Percentiles rank a stretch among this genome's conserved stretches.
These are phyloP conservation scores for Porites australiensis DNA, from an alignment of 64 coral and sea anemone genomes.

Conservation along the genomic window DNA sequence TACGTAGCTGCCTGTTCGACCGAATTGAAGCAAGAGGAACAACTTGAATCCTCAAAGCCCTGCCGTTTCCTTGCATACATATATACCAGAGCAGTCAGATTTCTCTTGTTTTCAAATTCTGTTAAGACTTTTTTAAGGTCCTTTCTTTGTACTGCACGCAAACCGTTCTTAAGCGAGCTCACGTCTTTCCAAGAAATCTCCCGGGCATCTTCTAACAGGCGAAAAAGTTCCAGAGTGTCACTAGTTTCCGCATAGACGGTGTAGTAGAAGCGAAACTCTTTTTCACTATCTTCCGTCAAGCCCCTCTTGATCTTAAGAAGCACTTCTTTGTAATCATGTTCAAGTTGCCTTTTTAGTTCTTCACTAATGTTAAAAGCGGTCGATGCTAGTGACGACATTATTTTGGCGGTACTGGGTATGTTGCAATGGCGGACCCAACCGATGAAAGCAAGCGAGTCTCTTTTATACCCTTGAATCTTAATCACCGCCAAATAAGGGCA, in stretches of 20 bases:
- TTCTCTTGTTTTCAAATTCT: background rate
- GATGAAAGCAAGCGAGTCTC: no score
- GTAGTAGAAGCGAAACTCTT: background rate
- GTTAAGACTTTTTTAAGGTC: background rate
- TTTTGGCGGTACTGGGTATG: background rate
- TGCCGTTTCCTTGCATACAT: background rate
- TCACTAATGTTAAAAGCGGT: background rate
- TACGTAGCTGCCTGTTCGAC: background rate
- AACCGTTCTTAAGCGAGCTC: background rate
- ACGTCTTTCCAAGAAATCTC: slow-evolving; percentile 26
- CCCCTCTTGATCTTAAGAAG: background rate
- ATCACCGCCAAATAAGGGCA: no score
- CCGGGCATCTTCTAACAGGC: background rate
- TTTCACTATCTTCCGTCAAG: background rate
- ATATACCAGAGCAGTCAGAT: background rate
- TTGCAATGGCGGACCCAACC: no score
- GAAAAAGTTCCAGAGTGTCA: background rate
- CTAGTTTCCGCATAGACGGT: background rate
- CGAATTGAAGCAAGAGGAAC: background rate
- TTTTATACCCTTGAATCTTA: no score
- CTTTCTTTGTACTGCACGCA: background rate
- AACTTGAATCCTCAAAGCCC: background rate
- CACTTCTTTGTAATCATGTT: background rate
- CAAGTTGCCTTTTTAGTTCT: background rate
- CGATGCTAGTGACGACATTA: background rate